Conservation (phyloP, 2,113 vertebrate genomes). For the Mus pahari region DNA sequence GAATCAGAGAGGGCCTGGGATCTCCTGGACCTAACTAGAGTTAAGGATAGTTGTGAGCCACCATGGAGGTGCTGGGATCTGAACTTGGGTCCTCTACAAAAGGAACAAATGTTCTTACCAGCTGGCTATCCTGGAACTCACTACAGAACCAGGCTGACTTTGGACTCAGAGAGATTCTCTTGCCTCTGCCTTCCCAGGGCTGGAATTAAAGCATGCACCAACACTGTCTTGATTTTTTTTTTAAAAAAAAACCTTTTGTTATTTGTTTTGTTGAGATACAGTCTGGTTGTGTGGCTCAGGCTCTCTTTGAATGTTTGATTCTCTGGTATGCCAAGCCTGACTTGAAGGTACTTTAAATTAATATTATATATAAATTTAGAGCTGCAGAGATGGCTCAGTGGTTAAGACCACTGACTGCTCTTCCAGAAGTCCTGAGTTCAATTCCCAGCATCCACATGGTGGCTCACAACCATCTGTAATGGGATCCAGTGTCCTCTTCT, state of each 20-base stretch:
- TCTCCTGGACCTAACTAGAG: not conserved
- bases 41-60: not conserved
- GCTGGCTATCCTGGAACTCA: not conserved
- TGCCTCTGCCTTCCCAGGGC: not conserved
- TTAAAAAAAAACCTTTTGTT: not conserved
- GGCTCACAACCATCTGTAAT: no score
- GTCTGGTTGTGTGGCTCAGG: not conserved
- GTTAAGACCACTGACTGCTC: no score
- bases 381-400: no score
- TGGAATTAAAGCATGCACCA: not conserved
- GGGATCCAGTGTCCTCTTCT: no score
- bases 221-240: not conserved
- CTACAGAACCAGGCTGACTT: not conserved
- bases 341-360: not conserved
- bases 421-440: no score
- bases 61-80: not conserved
- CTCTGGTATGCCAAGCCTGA: not conserved
- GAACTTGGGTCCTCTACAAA: not conserved
- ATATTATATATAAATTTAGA: no score
- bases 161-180: not conserved
- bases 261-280: not conserved
- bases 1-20: not conserved
- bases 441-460: no score
- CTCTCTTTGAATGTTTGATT: not conserved
- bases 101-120: not conserved